Percentiles rank a stretch among this genome's conserved stretches.
phyloP scores from a whole-genome alignment of 2,888 invertebrate species.

The Thysanoteuthis rhombus region DNA sequence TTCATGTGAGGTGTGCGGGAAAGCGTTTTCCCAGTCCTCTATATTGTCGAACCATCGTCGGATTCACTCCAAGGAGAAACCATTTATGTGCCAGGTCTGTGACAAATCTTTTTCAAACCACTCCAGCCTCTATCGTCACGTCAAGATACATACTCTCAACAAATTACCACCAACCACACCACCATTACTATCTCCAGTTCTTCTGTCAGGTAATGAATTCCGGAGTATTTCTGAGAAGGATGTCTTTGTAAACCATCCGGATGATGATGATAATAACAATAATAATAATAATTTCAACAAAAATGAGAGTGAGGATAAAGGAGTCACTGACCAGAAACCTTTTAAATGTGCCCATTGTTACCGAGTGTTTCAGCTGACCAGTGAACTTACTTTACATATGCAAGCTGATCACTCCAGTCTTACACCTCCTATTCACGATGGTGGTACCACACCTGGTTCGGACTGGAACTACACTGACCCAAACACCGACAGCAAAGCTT shows the following conservation, averaged over 20 bases:
- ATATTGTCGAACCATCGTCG: slow-evolving; percentile 23
- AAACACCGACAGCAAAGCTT: not conserved
- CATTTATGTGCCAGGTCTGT: slow-evolving; percentile 19
- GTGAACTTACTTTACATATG: not conserved
- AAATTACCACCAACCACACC: not conserved
- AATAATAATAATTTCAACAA: not conserved
- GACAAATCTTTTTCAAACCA: slow-evolving; percentile 17
- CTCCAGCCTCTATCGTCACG: slow-evolving; percentile 13
- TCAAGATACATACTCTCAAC: slow-evolving; percentile 15
- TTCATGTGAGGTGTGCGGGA: slow-evolving; percentile 17
- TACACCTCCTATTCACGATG: not conserved
- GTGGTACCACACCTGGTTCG: not conserved
- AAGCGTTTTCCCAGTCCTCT: slow-evolving; percentile 25
- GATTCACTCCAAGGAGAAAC: slow-evolving; percentile 23
- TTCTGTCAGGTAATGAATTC: not conserved
- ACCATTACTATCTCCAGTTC: not conserved
- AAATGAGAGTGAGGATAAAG: not conserved
- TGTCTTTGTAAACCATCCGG: not conserved
- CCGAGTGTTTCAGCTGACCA: not conserved
- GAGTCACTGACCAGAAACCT: not conserved
- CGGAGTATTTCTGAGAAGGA: not conserved
- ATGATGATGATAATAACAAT: not conserved
- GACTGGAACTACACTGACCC: not conserved
- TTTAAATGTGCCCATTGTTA: not conserved
- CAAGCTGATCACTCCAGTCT: not conserved